These are phyloP conservation scores for Carassius auratus DNA, from an alignment of 2,113 vertebrate species.

Conservation along the genomic window DNA sequence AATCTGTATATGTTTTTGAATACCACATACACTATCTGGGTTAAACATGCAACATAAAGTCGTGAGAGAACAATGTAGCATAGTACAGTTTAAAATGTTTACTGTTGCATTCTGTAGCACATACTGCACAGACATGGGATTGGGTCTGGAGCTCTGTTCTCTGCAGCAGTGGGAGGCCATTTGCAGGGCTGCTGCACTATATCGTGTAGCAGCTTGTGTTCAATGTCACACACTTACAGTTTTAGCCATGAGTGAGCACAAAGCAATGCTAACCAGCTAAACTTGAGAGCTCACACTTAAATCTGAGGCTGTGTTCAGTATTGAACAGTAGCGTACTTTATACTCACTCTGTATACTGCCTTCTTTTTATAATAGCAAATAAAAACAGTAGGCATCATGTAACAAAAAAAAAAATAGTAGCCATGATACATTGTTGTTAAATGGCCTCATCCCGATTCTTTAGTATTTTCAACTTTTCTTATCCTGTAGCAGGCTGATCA, in stretches of 20 bases:
- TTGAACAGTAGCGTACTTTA: neutral
- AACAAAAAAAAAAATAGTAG: neutral
- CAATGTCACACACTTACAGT: conserved; percentile 49
- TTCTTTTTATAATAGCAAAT: neutral
- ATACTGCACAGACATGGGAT: neutral
- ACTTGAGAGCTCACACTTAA: conserved; percentile 41
- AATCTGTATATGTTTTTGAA: neutral
- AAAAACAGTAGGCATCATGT: neutral
- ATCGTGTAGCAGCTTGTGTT: conserved; percentile 44
- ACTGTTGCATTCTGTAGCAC: neutral
- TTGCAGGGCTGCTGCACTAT: conserved; percentile 26
- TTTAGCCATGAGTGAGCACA: conserved; percentile 46
- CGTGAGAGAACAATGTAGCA: neutral
- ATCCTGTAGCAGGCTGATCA: neutral
- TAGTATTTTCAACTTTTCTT: neutral
- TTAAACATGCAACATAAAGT: neutral
- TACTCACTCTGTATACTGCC: neutral
- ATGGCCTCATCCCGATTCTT: neutral
- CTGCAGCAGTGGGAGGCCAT: conserved; percentile 12
- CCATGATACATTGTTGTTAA: neutral
- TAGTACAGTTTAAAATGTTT: neutral
- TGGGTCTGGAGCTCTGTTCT: neutral
- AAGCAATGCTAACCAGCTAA: conserved; percentile 49
- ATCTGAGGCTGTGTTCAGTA: neutral
- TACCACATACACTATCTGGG: neutral